A percentile compares a stretch with the other conserved stretches of the same genome.
These are phyloP conservation scores for Myopa testacea DNA, from an alignment of 2,888 invertebrate genomes.

Conservation along the genomic window DNA sequence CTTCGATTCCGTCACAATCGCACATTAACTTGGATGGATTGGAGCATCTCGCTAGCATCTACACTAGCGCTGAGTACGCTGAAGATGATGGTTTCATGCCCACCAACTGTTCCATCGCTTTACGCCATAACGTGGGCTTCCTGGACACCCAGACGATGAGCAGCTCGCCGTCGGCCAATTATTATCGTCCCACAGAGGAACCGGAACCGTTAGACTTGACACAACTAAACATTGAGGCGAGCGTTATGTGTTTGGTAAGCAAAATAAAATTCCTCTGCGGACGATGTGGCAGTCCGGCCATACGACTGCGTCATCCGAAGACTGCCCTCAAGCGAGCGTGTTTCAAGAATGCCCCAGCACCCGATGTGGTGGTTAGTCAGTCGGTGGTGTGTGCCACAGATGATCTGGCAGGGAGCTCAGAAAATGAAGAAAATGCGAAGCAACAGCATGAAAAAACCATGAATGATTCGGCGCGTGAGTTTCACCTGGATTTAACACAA, in stretches of 20 bases:
- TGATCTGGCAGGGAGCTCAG: background rate
- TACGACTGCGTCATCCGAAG: constrained; percentile 73
- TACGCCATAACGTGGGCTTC: constrained; percentile 63
- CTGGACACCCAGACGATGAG: constrained; percentile 70
- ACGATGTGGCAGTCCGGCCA: constrained; percentile 79
- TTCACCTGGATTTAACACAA: constrained; percentile 54
- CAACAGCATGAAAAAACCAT: constrained; percentile 40
- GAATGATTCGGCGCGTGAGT: constrained; percentile 44
- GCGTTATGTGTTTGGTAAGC: constrained; percentile 86
- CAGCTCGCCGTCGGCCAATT: constrained; percentile 75
- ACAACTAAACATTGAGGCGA: constrained; percentile 87
- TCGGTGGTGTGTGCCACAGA: constrained; percentile 26
- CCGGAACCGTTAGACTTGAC: constrained; percentile 89
- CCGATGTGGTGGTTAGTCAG: constrained; percentile 65
- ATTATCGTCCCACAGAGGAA: constrained; percentile 83
- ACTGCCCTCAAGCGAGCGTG: constrained; percentile 60
- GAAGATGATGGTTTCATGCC: constrained; percentile 49
- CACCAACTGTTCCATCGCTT: constrained; percentile 50
- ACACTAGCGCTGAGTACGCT: constrained; percentile 43
- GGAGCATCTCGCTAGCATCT: constrained; percentile 5
- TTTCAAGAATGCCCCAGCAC: constrained; percentile 58
- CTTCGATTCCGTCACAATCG: background rate
- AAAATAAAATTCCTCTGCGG: constrained; percentile 84
- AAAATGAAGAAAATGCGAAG: constrained; percentile 17
- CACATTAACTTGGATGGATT: constrained; percentile 7